These are phyloP conservation scores for Andrena bucephala DNA, from an alignment of 2,888 invertebrate species.

Conservation along the genomic window DNA sequence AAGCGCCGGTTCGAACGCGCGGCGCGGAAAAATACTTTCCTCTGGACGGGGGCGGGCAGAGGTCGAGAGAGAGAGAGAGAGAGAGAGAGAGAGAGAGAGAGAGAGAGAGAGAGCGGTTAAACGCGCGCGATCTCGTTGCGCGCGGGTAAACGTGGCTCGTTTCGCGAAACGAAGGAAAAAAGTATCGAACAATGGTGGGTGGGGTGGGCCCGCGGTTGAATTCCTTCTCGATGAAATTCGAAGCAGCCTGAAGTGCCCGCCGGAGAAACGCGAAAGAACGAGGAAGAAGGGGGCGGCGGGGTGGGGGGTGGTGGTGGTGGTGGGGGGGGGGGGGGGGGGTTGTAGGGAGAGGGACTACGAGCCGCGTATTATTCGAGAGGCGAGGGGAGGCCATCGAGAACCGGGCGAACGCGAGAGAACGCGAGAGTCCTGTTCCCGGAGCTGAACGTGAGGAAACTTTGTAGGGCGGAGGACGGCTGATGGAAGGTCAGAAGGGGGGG, in stretches of 20 bases:
- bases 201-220: slow-evolving; percentile 3
- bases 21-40: slow-evolving; percentile 12
- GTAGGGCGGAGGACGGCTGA: slow-evolving; percentile 24
- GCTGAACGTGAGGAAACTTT: slow-evolving; percentile 65
- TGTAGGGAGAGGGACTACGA: neutral
- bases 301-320: too few relatives aligned
- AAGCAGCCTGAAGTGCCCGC: neutral
- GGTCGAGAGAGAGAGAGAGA: neutral
- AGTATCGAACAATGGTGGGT: neutral
- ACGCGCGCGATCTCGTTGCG: slow-evolving; percentile 14
- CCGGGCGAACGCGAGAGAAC: slow-evolving; percentile 23
- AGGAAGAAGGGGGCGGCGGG: neutral
- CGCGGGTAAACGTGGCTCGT: neutral
- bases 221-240: slow-evolving; percentile 44
- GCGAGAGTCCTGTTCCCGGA: slow-evolving; percentile 17
- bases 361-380: slow-evolving; percentile 28
- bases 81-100: too few relatives aligned
- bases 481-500: slow-evolving; percentile 4
- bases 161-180: slow-evolving; percentile 8
- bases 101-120: neutral
- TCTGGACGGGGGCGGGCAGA: neutral
- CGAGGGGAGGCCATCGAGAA: slow-evolving; percentile 8
- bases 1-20: slow-evolving; percentile 13
- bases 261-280: neutral
- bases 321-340: neutral